Evolutionary conservation across 2,113 vertebrate species (phyloP).

Genomic region (Chunga burmeisteri): DNA sequence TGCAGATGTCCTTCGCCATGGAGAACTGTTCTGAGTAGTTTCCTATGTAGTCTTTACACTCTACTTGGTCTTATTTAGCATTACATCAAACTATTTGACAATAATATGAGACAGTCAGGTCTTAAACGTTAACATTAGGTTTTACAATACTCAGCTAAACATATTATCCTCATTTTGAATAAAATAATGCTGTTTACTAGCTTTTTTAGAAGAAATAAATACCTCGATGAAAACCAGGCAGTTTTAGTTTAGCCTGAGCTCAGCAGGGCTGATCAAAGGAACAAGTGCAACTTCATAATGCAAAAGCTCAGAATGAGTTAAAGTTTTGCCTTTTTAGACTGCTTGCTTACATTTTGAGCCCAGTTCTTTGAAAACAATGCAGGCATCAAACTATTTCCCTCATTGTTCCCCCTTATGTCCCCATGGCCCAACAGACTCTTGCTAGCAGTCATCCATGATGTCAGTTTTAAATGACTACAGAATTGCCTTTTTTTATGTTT

Average conservation of each 20-base stretch:
- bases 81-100: not conserved
- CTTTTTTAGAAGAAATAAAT: not conserved
- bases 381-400: not conserved
- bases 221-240: not conserved
- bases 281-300: not conserved
- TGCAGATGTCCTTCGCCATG: not conserved
- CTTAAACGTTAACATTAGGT: not conserved
- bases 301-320: not conserved
- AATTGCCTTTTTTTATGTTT: not conserved
- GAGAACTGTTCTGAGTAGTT: not conserved
- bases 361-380: not conserved
- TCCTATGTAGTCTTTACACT: not conserved
- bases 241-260: not conserved
- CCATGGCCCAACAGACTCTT: not conserved
- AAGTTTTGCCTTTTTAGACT: not conserved
- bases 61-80: not conserved
- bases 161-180: not conserved
- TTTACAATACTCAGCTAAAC: not conserved
- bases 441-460: not conserved
- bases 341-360: not conserved
- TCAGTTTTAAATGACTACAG: not conserved
- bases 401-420: not conserved
- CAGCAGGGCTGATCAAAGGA: not conserved
- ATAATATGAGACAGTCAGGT: not conserved
- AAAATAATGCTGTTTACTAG: not conserved